These are phyloP conservation scores for Meliscaeva auricollis DNA, from an alignment of 2,888 invertebrate species.

Conservation along the genomic window DNA sequence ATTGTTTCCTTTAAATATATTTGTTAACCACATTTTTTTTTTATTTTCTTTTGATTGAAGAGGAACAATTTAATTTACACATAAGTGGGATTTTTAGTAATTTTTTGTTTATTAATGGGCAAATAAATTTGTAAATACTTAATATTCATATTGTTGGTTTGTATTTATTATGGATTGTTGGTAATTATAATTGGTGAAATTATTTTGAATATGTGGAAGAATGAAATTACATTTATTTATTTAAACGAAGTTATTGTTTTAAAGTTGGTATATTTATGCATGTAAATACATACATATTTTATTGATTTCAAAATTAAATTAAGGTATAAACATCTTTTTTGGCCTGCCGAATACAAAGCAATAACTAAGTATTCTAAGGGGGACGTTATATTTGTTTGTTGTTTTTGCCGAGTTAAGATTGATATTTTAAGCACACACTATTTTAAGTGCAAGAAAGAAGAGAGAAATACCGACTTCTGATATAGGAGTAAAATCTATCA, in stretches of 20 bases:
- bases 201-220: not conserved
- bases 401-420: too few species aligned
- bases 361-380: too few species aligned
- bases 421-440: too few species aligned
- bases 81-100: conserved; percentile 2
- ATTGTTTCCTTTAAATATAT: not conserved
- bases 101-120: not conserved
- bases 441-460: too few species aligned
- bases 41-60: not conserved
- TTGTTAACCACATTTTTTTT: too few species aligned
- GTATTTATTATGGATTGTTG: not conserved
- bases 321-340: too few species aligned
- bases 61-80: not conserved
- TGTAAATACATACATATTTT: too few species aligned
- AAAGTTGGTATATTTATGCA: not conserved
- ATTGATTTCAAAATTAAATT: too few species aligned
- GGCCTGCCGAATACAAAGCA: too few species aligned
- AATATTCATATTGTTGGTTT: not conserved
- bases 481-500: too few species aligned
- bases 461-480: too few species aligned
- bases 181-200: not conserved
- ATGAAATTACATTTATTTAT: not conserved
- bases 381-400: too few species aligned
- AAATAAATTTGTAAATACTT: not conserved
- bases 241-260: not conserved